phyloP scores from a whole-genome alignment of 2,113 vertebrate species.

The Lepus americanus region DNA sequence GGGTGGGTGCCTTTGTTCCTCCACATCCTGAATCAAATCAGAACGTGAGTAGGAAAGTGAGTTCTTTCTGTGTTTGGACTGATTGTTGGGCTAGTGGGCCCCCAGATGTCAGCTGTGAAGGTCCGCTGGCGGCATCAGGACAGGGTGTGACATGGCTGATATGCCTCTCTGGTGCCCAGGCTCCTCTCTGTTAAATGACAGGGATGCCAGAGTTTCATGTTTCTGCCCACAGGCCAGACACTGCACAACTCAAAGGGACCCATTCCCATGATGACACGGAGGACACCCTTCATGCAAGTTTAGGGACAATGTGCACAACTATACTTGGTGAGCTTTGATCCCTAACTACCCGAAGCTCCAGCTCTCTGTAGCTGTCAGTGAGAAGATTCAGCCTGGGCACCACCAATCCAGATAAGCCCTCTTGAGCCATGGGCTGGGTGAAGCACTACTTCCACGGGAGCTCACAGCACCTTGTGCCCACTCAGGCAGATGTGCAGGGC shows the following conservation, averaged over 20 bases:
- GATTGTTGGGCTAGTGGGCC: not conserved
- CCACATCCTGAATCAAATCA: not conserved
- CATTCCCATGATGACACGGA: not conserved
- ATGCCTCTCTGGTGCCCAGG: not conserved
- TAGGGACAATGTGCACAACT: not conserved
- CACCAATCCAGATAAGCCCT: not conserved
- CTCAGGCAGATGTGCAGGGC: not conserved
- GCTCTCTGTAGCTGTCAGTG: not conserved
- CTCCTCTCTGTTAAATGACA: not conserved
- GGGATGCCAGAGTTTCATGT: not conserved
- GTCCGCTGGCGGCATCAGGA: not conserved
- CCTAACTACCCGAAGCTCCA: not conserved
- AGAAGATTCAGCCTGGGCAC: not conserved
- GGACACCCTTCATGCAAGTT: fast-evolving
- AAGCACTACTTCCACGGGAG: not conserved
- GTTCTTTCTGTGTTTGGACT: not conserved
- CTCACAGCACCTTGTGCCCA: not conserved
- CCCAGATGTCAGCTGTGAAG: not conserved
- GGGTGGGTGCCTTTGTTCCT: not conserved
- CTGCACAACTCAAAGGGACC: not conserved
- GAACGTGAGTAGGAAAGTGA: not conserved
- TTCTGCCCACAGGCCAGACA: not conserved
- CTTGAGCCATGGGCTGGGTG: not conserved
- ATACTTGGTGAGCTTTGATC: not conserved
- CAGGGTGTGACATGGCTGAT: not conserved